These are phyloP conservation scores for Onychorhynchus coronatus DNA, from an alignment of 2,113 vertebrate species.

Conservation along the genomic window DNA sequence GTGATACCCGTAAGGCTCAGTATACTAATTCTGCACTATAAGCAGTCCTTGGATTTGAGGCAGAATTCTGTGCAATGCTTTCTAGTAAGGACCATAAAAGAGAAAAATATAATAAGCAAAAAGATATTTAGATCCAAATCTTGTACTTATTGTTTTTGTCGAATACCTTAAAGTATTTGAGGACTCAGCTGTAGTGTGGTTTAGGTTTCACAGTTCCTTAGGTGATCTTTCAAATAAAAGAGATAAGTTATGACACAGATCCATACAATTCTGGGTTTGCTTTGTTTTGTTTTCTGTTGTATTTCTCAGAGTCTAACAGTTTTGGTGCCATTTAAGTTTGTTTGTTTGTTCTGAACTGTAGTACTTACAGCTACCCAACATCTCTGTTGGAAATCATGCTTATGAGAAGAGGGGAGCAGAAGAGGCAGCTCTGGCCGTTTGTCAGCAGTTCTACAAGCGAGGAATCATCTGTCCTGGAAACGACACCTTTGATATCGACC, in stretches of 20 bases:
- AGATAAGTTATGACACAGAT: not conserved
- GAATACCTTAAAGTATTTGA: not conserved
- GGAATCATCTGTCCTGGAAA: conserved; percentile 83
- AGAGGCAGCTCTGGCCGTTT: conserved; percentile 80
- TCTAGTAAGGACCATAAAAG: not conserved
- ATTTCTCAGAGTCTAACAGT: not conserved
- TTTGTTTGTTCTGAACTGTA: conserved; percentile 56
- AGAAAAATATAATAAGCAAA: not conserved
- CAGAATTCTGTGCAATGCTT: not conserved
- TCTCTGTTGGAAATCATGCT: conserved; percentile 87
- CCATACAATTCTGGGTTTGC: not conserved
- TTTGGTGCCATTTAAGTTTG: not conserved
- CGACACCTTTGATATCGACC: conserved; percentile 89
- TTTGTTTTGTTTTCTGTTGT: not conserved
- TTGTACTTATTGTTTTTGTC: not conserved
- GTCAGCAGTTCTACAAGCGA: conserved; percentile 86
- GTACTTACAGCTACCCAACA: conserved; percentile 82
- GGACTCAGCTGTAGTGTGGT: not conserved
- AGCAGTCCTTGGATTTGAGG: not conserved
- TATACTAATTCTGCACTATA: not conserved
- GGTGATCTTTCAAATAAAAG: not conserved
- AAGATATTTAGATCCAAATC: not conserved
- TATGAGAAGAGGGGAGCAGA: conserved; percentile 75
- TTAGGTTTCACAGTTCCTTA: not conserved
- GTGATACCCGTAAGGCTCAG: not conserved